Evolutionary conservation across 2,113 vertebrate species (phyloP).

Genomic region (Pygathrix nemaeus): DNA sequence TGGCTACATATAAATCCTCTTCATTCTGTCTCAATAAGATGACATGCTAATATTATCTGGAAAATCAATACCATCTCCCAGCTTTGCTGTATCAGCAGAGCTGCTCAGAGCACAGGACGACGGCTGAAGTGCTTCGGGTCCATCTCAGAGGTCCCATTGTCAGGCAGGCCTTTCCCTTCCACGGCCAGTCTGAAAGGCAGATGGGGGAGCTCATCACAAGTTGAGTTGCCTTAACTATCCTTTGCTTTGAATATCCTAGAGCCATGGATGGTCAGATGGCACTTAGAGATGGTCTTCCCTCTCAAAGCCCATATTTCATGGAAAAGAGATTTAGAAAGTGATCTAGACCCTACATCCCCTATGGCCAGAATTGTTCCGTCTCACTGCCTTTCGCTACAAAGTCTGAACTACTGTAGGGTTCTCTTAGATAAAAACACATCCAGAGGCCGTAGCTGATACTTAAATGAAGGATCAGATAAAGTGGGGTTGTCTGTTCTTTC

Average conservation of each 20-base stretch:
- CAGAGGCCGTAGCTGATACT: neutral
- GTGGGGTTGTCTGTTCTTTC: neutral
- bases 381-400: neutral
- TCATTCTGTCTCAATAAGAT: conserved; percentile 17
- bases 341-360: neutral
- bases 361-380: neutral
- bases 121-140: neutral
- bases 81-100: conserved; percentile 33
- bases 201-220: too few relatives aligned
- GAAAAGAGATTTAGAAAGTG: neutral
- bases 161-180: neutral
- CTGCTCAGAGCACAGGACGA: neutral
- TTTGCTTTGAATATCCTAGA: neutral
- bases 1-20: neutral
- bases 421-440: neutral
- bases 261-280: neutral
- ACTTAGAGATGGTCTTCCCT: neutral
- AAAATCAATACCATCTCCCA: conserved; percentile 32
- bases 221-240: neutral
- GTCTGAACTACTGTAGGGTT: neutral
- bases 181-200: neutral
- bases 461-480: neutral
- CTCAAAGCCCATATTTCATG: neutral
- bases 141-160: neutral
- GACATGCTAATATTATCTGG: conserved; percentile 8